Conservation (phyloP, 2,797 vertebrate species). For the Hydrophis major region DNA sequence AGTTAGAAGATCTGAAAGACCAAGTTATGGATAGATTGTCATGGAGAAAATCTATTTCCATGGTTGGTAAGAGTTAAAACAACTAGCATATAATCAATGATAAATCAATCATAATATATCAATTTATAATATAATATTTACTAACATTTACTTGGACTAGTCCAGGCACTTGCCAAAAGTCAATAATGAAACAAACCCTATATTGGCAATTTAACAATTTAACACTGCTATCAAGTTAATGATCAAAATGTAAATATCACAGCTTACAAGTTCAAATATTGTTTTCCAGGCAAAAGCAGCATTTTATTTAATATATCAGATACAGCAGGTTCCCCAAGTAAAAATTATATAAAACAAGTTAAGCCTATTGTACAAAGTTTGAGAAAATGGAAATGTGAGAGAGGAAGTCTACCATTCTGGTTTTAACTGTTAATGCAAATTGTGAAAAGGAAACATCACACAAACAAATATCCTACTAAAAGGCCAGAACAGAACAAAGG, state of each 20-base stretch:
- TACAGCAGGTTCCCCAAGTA: neutral
- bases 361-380: neutral
- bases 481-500: conserved; percentile 12
- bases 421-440: conserved; percentile 31
- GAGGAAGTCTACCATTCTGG: conserved; percentile 22
- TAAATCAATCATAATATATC: neutral
- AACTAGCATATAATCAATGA: neutral
- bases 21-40: neutral
- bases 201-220: neutral
- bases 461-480: conserved; percentile 7
- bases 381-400: neutral
- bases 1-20: neutral
- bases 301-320: neutral
- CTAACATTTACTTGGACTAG: neutral
- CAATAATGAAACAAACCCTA: neutral
- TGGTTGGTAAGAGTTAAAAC: neutral
- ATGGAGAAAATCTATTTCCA: neutral
- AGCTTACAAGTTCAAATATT: neutral
- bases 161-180: neutral
- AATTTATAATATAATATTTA: neutral
- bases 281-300: neutral
- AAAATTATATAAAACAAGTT: neutral
- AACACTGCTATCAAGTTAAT: neutral
- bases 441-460: conserved; percentile 13
- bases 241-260: neutral